phyloP scores from a whole-genome alignment of 2,888 invertebrate species.

The Cheilosia soror region DNA sequence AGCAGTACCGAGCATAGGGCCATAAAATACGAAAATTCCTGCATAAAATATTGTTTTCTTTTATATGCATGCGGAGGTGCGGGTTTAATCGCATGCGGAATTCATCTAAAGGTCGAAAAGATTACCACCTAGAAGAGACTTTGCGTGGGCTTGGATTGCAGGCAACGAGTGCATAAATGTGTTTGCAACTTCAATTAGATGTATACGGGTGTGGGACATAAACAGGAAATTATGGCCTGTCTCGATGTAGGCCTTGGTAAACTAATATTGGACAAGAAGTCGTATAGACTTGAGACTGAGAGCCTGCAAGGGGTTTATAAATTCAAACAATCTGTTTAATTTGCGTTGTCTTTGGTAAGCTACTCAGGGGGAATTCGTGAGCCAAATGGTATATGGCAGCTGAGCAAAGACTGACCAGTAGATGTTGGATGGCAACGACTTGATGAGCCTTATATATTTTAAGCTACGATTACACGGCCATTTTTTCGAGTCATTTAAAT shows the following conservation, averaged over 20 bases:
- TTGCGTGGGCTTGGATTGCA: constrained; percentile 51
- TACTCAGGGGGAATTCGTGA: too few species aligned
- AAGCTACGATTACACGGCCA: too few species aligned
- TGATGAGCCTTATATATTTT: too few species aligned
- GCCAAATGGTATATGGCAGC: too few species aligned
- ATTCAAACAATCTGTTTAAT: too few species aligned
- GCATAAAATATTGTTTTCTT: constrained; percentile 47
- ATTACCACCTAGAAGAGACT: constrained; percentile 22
- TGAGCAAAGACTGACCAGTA: too few species aligned
- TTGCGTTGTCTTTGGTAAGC: too few species aligned
- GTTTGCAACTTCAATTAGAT: neutral
- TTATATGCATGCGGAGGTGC: constrained; percentile 22
- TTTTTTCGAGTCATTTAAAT: too few species aligned
- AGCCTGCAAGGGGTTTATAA: neutral
- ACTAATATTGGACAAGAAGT: neutral
- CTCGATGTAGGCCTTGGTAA: neutral
- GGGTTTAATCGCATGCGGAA: constrained; percentile 63
- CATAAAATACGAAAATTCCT: constrained; percentile 48
- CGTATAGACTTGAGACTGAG: neutral
- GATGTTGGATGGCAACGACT: too few species aligned
- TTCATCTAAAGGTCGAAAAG: constrained; percentile 64
- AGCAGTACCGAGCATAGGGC: constrained; percentile 35
- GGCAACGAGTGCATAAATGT: constrained; percentile 2
- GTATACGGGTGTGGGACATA: neutral
- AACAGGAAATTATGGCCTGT: neutral